These are phyloP conservation scores for Idris sp. DNA, from an alignment of 1,140 invertebrate genomes.

Conservation along the genomic window DNA sequence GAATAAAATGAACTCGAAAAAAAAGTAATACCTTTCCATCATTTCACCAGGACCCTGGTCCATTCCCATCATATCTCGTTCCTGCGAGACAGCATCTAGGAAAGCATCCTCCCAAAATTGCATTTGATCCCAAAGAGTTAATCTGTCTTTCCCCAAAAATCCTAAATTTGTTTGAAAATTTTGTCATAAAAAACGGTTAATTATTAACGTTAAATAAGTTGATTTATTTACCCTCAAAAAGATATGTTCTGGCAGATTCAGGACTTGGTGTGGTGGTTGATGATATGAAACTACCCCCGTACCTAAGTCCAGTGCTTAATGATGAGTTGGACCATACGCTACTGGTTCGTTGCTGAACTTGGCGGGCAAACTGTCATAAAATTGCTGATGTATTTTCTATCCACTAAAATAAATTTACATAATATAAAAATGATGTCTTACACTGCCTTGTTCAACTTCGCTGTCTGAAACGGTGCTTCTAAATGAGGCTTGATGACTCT, in stretches of 20 bases:
- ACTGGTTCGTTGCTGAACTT: conserved; percentile 87
- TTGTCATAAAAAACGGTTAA: too few relatives aligned
- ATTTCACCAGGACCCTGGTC: conserved; percentile 99
- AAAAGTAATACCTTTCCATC: conserved; percentile 98
- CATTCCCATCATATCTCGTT: conserved; percentile 99
- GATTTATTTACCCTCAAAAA: conserved; percentile 88
- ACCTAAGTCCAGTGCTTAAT: conserved; percentile 90
- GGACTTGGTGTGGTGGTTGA: conserved; percentile 90
- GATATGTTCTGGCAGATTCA: conserved; percentile 90
- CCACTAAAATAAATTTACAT: too few relatives aligned
- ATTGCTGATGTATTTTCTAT: too few relatives aligned
- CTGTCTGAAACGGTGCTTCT: conserved; percentile 95
- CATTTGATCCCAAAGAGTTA: conserved; percentile 98
- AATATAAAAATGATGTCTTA: conserved; percentile 77
- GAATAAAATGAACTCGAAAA: too few relatives aligned
- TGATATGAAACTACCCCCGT: conserved; percentile 91
- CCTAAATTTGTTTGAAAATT: too few relatives aligned
- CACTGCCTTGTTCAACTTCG: conserved; percentile 92
- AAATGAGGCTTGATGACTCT: conserved; percentile 82
- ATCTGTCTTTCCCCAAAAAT: conserved; percentile 85
- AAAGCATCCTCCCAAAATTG: conserved; percentile 99
- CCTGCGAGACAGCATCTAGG: conserved; percentile 98
- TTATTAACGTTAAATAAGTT: not conserved
- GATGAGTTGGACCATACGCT: conserved; percentile 96
- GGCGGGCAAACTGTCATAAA: conserved; percentile 82